phyloP scores from a whole-genome alignment of 2,888 invertebrate genomes.

The Capitulum mitella region DNA sequence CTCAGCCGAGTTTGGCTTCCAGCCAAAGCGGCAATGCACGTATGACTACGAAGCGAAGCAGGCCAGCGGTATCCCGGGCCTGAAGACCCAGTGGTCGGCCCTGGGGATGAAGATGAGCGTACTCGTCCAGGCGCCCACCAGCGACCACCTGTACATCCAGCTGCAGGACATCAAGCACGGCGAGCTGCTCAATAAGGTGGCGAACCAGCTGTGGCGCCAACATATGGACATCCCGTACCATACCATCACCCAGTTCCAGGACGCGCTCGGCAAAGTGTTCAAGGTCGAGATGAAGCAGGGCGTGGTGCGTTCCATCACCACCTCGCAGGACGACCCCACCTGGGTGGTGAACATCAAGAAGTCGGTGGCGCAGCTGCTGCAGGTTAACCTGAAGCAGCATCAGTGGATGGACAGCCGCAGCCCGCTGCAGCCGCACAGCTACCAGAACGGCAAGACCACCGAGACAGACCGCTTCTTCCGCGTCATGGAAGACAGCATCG shows the following conservation, averaged over 20 bases:
- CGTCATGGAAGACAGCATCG: constrained; percentile 39
- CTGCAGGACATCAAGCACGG: constrained; percentile 26
- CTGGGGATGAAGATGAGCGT: constrained; percentile 8
- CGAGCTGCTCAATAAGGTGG: constrained; percentile 2
- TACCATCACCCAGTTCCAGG: not conserved
- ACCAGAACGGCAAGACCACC: constrained; percentile 32
- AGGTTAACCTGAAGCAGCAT: constrained; percentile 40
- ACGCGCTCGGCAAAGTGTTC: not conserved
- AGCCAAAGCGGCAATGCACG: constrained; percentile 25
- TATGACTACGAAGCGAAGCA: constrained; percentile 27
- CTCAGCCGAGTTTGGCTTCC: constrained; percentile 27
- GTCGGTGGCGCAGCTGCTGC: constrained; percentile 41
- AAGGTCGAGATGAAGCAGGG: constrained; percentile 28
- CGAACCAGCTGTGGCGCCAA: not conserved
- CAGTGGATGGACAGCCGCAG: not conserved
- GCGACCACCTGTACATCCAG: constrained; percentile 26
- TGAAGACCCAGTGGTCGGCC: constrained; percentile 27
- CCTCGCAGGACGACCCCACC: constrained; percentile 40
- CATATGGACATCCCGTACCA: not conserved
- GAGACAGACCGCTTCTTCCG: constrained; percentile 37
- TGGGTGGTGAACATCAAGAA: constrained; percentile 46
- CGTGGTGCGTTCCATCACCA: constrained; percentile 23
- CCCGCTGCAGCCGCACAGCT: not conserved
- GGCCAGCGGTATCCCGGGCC: constrained; percentile 27
- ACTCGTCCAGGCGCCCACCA: not conserved